A percentile compares a stretch with the other conserved stretches of the same genome.
phyloP scores from a whole-genome alignment of 2,113 vertebrate species.

The Lamprologus ornatipinnis region DNA sequence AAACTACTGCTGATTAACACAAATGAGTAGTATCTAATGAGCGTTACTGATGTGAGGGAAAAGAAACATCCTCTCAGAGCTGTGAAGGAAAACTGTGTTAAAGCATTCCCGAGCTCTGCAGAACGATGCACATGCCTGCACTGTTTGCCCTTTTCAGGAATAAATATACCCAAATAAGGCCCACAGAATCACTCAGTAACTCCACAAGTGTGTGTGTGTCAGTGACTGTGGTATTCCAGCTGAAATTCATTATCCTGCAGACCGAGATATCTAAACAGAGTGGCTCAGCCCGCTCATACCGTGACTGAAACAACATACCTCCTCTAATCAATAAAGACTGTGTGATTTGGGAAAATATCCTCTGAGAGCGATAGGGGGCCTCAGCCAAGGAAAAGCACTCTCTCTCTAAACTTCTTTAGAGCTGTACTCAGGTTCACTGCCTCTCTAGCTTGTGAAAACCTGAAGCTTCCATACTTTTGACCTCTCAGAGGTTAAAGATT shows the following conservation, averaged over 20 bases:
- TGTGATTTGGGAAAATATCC: constrained; percentile 4
- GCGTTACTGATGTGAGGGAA: background rate
- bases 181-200: background rate
- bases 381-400: background rate
- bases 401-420: background rate
- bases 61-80: background rate
- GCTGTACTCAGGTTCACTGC: background rate
- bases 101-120: background rate
- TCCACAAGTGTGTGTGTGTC: background rate
- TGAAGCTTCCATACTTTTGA: background rate
- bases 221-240: constrained; percentile 33
- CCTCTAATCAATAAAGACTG: constrained; percentile 25
- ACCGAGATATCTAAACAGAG: constrained; percentile 18
- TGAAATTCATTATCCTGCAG: constrained; percentile 46
- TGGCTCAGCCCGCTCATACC: constrained; percentile 7
- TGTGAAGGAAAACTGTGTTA: background rate
- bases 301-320: constrained; percentile 25
- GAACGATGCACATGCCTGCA: background rate
- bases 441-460: background rate
- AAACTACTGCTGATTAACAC: background rate
- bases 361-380: background rate
- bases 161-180: constrained; percentile 67
- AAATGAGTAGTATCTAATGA: background rate
- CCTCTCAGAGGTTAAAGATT: background rate
- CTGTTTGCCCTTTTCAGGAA: constrained; percentile 35